Base-by-base conservation (phyloP, 2,113 vertebrate species). In the Cyprinodon variegatus region DNA sequence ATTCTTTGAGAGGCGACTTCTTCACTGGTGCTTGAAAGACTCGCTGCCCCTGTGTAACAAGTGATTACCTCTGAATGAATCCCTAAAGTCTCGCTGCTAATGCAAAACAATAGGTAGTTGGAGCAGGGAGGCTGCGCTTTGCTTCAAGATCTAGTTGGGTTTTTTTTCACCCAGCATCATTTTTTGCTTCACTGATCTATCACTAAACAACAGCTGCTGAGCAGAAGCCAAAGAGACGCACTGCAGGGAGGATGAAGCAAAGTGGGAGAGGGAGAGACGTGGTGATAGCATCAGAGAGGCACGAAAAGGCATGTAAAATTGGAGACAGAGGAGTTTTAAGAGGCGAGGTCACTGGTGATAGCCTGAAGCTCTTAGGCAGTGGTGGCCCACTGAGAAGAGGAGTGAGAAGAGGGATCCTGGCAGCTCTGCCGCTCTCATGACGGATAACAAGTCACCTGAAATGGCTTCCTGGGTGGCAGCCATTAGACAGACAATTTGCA, bases 121-220 rank as follows among this genome's bases (percentile, higher is more conserved):
- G 93, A 93, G 92, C 64, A 78, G 90, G 78, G 88, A 92, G 87
- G 70, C 39, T 72, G 83, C 15, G 87, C 82, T 85, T 86, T 79
- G 79, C 85, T 94, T 88, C 90, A 91, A 94, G 93, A 95, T 96
- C 94, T 94, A 92, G 95, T 95, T 95, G 41, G 84, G 76, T 94
- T 92, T 95, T 95, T 96, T 74, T 86, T 78, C 93, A 91, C 77
- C 75, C 70, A 37, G 94, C 93, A 94, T 96, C 95, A 96, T 96
- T 97, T 96, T 95, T 96, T 95, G 95, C 95, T 97, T 96, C 95
- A 95, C 93, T 97, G 95, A 96, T 96, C 93, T 96, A 95, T 95
- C 95, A 94, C 94, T 94, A 95, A 96, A 96, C 93, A 96, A 93
- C 96, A 97, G 95, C 94, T 96, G 95, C 94, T 92, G 89, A 91